Conservation (phyloP, 2,797 vertebrate genomes). For the Rhadinocentrus ornatus region DNA sequence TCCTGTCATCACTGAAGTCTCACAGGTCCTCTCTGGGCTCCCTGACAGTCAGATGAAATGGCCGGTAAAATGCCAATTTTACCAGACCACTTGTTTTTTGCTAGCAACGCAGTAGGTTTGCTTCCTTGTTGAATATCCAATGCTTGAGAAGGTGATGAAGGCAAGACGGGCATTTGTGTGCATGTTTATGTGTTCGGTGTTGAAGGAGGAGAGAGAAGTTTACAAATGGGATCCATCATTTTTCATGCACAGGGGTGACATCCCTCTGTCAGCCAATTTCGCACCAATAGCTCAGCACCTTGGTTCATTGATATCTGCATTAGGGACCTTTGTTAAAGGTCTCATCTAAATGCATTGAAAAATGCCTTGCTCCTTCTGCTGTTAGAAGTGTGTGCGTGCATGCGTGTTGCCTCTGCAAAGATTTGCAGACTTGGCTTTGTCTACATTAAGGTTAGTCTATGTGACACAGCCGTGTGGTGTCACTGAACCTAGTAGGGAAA, state of each 20-base stretch:
- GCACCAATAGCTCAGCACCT: conserved; percentile 79
- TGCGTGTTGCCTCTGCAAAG: conserved; percentile 70
- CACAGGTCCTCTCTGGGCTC: conserved; percentile 51
- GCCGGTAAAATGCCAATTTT: conserved; percentile 80
- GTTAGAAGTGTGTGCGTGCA: conserved; percentile 64
- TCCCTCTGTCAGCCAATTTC: conserved; percentile 85
- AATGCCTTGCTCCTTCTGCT: conserved; percentile 77
- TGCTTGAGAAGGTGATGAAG: conserved; percentile 26
- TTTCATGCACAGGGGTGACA: conserved; percentile 85
- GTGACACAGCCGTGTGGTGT: conserved; percentile 66
- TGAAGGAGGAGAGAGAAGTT: conserved; percentile 63
- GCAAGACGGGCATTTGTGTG: neutral
- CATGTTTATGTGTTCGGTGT: conserved; percentile 14
- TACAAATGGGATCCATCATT: conserved; percentile 87
- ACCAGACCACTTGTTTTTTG: conserved; percentile 75
- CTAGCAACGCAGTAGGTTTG: conserved; percentile 63
- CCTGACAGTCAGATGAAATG: conserved; percentile 74
- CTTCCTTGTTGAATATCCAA: conserved; percentile 76
- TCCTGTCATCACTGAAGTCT: conserved; percentile 74
- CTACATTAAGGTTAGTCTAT: conserved; percentile 82
- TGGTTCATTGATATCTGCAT: conserved; percentile 88
- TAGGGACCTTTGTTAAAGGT: conserved; percentile 88
- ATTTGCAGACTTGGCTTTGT: conserved; percentile 84
- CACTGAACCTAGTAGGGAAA: conserved; percentile 65
- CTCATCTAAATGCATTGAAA: conserved; percentile 91